Percentiles rank a stretch among this genome's conserved stretches.
Conservation (phyloP, 2,888 invertebrate genomes). For the Rhogogaster chlorosoma region DNA sequence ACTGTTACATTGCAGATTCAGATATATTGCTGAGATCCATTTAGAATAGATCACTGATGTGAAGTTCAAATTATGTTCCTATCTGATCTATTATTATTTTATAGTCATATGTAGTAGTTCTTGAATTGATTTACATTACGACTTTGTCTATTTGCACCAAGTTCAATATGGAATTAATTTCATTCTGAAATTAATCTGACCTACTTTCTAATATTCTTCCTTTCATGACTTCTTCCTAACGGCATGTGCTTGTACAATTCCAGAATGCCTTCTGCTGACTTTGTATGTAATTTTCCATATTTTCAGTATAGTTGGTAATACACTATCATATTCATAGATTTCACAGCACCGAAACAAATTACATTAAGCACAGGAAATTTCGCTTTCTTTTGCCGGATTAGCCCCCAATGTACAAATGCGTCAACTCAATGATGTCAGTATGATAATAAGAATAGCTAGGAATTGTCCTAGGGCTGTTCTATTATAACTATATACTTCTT, state of each 20-base stretch:
- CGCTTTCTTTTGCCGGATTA: neutral
- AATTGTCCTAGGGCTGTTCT: constrained; percentile 27
- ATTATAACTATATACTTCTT: constrained; percentile 13
- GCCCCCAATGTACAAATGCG: neutral
- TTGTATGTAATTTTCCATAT: neutral
- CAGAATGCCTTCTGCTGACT: neutral
- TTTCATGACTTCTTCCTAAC: neutral
- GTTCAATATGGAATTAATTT: neutral
- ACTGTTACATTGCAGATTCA: neutral
- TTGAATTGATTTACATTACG: neutral
- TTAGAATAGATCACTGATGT: neutral
- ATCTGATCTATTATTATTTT: too few species aligned
- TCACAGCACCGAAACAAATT: constrained; percentile 14
- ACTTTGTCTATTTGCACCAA: neutral
- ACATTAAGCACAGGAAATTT: neutral
- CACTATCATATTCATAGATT: neutral
- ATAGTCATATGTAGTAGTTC: neutral
- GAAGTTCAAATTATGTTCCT: neutral
- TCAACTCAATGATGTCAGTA: neutral
- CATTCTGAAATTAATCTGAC: neutral
- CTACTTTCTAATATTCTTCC: neutral
- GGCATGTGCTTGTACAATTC: neutral
- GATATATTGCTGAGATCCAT: neutral
- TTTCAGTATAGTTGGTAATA: neutral
- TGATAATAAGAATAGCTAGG: neutral